Conservation (phyloP, 2,888 invertebrate genomes). For the Drosophila ustulata region DNA sequence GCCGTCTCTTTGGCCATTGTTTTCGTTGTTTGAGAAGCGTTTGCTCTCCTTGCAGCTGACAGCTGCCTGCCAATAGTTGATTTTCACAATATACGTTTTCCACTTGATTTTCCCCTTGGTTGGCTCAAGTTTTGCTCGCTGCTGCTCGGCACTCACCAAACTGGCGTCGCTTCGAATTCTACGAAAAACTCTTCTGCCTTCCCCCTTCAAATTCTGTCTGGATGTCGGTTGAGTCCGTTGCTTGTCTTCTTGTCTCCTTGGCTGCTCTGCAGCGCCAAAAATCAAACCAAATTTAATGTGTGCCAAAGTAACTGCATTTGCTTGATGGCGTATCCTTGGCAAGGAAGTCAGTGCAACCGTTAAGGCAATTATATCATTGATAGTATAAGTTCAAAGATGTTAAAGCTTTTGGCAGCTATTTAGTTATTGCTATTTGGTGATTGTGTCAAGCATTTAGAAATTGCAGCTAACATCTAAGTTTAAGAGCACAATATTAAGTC, state of each 20-base stretch:
- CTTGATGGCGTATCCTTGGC: constrained; percentile 33
- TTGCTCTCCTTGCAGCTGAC: constrained; percentile 68
- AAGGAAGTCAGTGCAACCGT: constrained; percentile 22
- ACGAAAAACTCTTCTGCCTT: constrained; percentile 6
- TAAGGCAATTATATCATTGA: constrained; percentile 56
- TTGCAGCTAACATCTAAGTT: neutral
- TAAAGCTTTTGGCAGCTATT: constrained; percentile 17
- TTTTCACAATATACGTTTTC: constrained; percentile 75
- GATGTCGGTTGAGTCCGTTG: neutral
- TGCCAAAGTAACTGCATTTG: constrained; percentile 62
- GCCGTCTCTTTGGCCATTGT: constrained; percentile 63
- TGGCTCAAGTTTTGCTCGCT: constrained; percentile 34
- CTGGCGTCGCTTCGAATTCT: neutral
- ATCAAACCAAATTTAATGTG: constrained; percentile 65
- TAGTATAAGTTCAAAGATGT: constrained; percentile 27
- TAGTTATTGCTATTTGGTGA: neutral
- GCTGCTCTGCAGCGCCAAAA: constrained; percentile 36
- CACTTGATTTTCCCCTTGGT: constrained; percentile 72
- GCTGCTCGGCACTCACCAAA: neutral
- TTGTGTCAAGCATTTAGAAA: constrained; percentile 12
- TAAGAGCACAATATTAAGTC: neutral
- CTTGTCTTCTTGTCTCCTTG: constrained; percentile 4
- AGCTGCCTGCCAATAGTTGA: constrained; percentile 80
- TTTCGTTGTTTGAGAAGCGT: constrained; percentile 65
- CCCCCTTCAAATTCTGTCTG: constrained; percentile 1